phyloP scores from a whole-genome alignment of 2,113 vertebrate genomes.

The Chunga burmeisteri region DNA sequence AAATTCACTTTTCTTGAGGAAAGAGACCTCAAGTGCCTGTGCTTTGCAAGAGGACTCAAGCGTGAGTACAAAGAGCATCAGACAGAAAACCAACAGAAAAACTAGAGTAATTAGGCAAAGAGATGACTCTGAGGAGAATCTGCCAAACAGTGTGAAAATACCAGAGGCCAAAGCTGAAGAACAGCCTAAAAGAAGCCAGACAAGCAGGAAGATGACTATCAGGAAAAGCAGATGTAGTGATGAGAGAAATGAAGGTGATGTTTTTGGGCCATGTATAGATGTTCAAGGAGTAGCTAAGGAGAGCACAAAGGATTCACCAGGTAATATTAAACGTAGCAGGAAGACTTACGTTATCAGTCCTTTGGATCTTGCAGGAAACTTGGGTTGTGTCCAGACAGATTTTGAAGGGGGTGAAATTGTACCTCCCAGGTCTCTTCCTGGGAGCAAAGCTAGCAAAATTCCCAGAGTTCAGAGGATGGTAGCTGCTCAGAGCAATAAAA shows the following conservation, averaged over 20 bases:
- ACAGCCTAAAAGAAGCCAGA: not conserved
- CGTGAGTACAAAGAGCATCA: not conserved
- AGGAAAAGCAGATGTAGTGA: not conserved
- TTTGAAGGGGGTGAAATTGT: not conserved
- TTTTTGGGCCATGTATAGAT: not conserved
- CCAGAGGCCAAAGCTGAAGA: not conserved
- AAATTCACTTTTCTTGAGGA: not conserved
- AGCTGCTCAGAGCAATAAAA: not conserved
- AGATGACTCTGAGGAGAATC: not conserved
- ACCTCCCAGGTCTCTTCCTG: not conserved
- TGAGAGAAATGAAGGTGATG: not conserved
- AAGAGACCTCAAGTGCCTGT: not conserved
- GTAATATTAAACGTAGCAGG: not conserved
- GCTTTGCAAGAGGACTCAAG: not conserved
- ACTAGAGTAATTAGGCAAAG: not conserved
- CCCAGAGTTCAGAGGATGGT: not conserved
- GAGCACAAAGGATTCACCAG: not conserved
- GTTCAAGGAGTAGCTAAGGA: not conserved
- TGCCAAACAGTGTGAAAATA: not conserved
- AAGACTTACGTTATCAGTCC: not conserved
- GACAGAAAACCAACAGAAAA: conserved; percentile 21
- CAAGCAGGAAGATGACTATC: not conserved
- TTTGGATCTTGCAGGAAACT: not conserved
- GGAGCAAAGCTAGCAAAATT: conserved; percentile 8
- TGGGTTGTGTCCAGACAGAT: not conserved